phyloP scores from a whole-genome alignment of 2,797 vertebrate species.

The Telmatherina bonti region DNA sequence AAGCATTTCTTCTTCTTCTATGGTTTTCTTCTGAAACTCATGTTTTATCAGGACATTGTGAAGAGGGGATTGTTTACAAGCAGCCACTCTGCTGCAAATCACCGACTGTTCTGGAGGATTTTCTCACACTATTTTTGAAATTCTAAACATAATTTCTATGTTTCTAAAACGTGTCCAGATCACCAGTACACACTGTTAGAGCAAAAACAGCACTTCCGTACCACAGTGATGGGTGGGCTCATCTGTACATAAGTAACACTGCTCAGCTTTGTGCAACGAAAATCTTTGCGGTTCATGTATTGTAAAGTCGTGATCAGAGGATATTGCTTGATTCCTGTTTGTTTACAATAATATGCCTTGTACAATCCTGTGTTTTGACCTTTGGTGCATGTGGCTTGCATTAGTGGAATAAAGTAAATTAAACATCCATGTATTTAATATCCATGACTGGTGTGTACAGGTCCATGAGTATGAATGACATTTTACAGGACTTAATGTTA shows the following conservation, averaged over 20 bases:
- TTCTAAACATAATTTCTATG: slow-evolving; percentile 15
- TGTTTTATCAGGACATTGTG: slow-evolving; percentile 16
- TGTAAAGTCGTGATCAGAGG: slow-evolving; percentile 23
- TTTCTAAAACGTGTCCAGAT: slow-evolving; percentile 39
- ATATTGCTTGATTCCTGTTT: slow-evolving; percentile 52
- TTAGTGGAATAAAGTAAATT: slow-evolving; percentile 53
- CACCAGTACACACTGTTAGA: slow-evolving; percentile 39
- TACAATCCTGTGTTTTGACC: slow-evolving; percentile 66
- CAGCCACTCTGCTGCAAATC: slow-evolving; percentile 44
- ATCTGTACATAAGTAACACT: slow-evolving; percentile 30
- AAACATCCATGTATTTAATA: slow-evolving; percentile 42
- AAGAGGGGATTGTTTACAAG: slow-evolving; percentile 54
- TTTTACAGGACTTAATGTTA: slow-evolving; percentile 62
- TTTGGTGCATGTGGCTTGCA: slow-evolving; percentile 67
- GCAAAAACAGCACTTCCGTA: slow-evolving; percentile 42
- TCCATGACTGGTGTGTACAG: slow-evolving; percentile 34
- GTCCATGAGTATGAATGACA: slow-evolving; percentile 66
- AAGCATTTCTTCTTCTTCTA: slow-evolving; percentile 4
- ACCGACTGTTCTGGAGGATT: slow-evolving; percentile 49
- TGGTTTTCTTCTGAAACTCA: slow-evolving; percentile 18
- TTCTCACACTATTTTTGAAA: slow-evolving; percentile 29
- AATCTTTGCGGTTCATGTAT: slow-evolving; percentile 47
- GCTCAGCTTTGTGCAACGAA: slow-evolving; percentile 44
- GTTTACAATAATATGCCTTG: slow-evolving; percentile 56
- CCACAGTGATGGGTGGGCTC: slow-evolving; percentile 13